These are phyloP conservation scores for Elymnias hypermnestra DNA, from an alignment of 1,140 invertebrate species.

Conservation along the genomic window DNA sequence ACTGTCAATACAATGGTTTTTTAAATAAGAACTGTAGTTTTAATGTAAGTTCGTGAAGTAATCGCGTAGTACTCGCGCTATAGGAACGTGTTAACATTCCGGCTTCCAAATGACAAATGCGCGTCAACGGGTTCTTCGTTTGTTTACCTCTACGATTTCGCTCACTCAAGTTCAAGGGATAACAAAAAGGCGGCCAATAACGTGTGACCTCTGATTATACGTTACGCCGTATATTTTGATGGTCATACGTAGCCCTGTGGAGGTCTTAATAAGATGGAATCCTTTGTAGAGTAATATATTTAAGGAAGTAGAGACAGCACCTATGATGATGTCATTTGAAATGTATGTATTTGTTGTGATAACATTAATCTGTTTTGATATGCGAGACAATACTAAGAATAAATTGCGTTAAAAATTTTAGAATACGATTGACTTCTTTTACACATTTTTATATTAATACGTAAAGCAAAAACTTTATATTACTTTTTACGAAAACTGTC, in stretches of 20 bases:
- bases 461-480: no score
- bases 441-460: no score
- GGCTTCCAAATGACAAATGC: constrained; percentile 64
- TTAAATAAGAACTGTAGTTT: constrained; percentile 18
- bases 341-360: constrained; percentile 4
- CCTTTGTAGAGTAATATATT: no score
- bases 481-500: no score
- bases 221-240: no score
- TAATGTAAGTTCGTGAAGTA: neutral
- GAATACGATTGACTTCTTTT: no score
- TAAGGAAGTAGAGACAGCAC: constrained; percentile 19
- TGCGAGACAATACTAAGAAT: constrained; percentile 11
- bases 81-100: constrained; percentile 43
- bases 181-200: no score
- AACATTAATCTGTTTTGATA: constrained; percentile 16
- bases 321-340: constrained; percentile 36
- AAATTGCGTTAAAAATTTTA: no score
- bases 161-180: constrained; percentile 69
- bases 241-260: constrained; percentile 15
- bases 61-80: constrained; percentile 31
- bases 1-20: constrained; percentile 11
- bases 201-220: no score
- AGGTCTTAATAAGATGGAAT: neutral
- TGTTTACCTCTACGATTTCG: constrained; percentile 60
- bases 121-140: constrained; percentile 59